Evolutionary conservation across 1,140 invertebrate species (phyloP).

Genomic region (Lucilia cuprina): DNA sequence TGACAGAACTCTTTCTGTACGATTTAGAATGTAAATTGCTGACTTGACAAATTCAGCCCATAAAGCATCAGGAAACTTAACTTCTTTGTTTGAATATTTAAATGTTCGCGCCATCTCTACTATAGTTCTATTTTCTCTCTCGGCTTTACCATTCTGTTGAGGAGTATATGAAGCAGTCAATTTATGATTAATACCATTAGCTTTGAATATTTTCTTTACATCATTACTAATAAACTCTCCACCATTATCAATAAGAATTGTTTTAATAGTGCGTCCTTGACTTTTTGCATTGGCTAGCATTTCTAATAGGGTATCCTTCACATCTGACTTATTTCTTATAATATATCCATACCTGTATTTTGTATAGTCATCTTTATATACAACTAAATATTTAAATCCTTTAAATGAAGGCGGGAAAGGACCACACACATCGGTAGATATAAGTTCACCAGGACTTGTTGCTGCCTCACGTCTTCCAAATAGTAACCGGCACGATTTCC

Average conservation of each 20-base stretch:
- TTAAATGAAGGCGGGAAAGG: not conserved
- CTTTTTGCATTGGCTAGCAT: too few species aligned
- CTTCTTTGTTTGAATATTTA: not conserved
- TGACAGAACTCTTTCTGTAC: too few species aligned
- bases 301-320: too few species aligned
- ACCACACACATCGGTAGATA: slow-evolving; percentile 6
- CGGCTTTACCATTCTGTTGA: not conserved
- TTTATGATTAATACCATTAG: too few species aligned
- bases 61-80: not conserved
- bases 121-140: not conserved
- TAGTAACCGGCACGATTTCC: not conserved
- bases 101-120: not conserved
- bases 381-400: not conserved
- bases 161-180: too few species aligned
- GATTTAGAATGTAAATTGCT: too few species aligned
- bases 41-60: too few species aligned
- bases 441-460: not conserved
- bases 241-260: too few species aligned
- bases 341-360: not conserved
- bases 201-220: too few species aligned
- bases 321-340: too few species aligned
- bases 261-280: too few species aligned
- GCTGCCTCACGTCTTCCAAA: not conserved
- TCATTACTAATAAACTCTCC: too few species aligned
- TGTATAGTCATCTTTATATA: not conserved